Evolutionary conservation across 2,113 vertebrate species (phyloP).

Genomic region (Arvicanthis niloticus): DNA sequence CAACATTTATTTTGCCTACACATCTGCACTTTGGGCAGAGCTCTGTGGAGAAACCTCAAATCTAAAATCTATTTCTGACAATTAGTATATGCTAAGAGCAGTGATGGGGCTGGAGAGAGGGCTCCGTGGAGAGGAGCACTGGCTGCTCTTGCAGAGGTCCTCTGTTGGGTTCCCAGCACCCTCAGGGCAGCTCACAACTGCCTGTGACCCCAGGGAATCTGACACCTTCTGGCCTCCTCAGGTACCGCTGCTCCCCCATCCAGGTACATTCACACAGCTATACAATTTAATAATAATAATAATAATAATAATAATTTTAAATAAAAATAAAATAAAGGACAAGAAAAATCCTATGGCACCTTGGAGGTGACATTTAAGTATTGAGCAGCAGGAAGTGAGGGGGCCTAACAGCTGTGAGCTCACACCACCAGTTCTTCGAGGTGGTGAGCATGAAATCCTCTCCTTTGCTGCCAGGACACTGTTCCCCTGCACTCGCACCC

Average conservation of each 20-base stretch:
- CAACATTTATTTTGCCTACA: not conserved
- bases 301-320: not conserved
- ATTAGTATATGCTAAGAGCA: not conserved
- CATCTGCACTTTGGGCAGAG: not conserved
- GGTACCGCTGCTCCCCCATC: not conserved
- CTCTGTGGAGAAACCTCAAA: not conserved
- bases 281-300: not conserved
- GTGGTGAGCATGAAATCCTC: not conserved
- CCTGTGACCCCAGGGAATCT: not conserved
- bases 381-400: not conserved
- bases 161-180: not conserved
- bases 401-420: not conserved
- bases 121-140: not conserved
- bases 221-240: not conserved
- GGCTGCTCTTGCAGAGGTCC: not conserved
- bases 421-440: not conserved
- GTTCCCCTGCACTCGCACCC: too few species aligned
- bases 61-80: accelerated
- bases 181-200: too few species aligned
- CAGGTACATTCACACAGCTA: too few species aligned
- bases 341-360: not conserved
- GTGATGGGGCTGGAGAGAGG: not conserved
- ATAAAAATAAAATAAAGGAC: not conserved
- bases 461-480: accelerated
- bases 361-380: not conserved